Base-by-base conservation (phyloP, 1,140 invertebrate genomes). In the Oncopodura yosiiana region DNA sequence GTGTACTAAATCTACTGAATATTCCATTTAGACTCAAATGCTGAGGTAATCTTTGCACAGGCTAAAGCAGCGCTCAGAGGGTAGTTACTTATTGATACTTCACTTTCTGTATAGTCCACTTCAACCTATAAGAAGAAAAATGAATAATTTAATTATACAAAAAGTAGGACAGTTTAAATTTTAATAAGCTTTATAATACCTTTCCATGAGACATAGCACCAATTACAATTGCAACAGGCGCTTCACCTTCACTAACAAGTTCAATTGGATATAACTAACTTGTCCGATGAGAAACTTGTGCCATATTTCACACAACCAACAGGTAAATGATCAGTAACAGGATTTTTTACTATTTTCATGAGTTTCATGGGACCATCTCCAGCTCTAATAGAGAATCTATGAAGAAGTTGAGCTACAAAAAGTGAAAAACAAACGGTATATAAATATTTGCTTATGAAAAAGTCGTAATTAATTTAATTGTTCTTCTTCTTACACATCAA, bases 141-240 rank as follows among this genome's bases (percentile, higher is more conserved):
- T n/a, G 5, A 45, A 45, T 19, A 45, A 9, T 8, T 18, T 21
- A 45, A 14, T 6, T 18, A 32, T 6, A 30, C 16, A 43, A 30
- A 50, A 30, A 42, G 19, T 36, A 56, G 16, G 23, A 41, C 38
- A 2, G 5, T 6, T 2, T 3, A 38, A 38, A 43, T 43, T 23
- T 50, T 21, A 16, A 12, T 5, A 48, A 23, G 53, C 29, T 24
- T 21, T 29, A 32, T 38, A 46, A 29, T 39, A 86, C 83, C 70
- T 86, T 86, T 52, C 95, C 96, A 74, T 95, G 92, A 3, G 94
- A 94, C 83, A 99, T 96, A 3, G 94, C 93, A 38, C 95, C 96
- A 60, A 99, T 76, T 3, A 97, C 83, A 58, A 99, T 74, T 0
- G 84, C 92, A 56, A 96, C 78, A 14, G 92, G 90, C 52, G 84